These are phyloP conservation scores for Brachionichthys hirsutus DNA, from an alignment of 2,113 vertebrate genomes.

Conservation along the genomic window DNA sequence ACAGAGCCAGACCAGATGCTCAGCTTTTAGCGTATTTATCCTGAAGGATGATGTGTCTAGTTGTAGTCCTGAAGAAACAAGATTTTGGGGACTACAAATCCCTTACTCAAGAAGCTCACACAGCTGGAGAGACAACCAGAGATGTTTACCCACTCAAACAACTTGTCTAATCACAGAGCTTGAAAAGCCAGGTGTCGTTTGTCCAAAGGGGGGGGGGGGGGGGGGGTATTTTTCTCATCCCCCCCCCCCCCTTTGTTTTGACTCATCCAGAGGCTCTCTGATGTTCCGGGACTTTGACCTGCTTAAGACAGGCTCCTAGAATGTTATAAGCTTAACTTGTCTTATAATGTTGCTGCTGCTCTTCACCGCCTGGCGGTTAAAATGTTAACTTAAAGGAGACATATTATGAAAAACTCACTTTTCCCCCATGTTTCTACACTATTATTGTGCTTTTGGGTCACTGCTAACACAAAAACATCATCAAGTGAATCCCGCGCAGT, in stretches of 20 bases:
- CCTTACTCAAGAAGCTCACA: conserved; percentile 21
- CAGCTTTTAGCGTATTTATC: conserved; percentile 26
- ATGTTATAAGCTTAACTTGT: conserved; percentile 17
- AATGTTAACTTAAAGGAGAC: no score
- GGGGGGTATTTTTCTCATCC: not conserved
- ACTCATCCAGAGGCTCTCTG: conserved; percentile 5
- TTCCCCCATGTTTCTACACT: no score
- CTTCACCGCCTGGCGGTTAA: not conserved
- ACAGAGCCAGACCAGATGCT: conserved; percentile 54
- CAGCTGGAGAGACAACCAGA: not conserved
- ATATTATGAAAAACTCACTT: no score
- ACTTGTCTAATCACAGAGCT: conserved; percentile 5
- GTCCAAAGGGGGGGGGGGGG: not conserved
- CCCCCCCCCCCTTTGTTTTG: conserved; percentile 6
- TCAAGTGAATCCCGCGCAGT: no score
- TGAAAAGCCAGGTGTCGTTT: conserved; percentile 4
- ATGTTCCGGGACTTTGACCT: conserved; percentile 23
- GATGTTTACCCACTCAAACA: conserved; percentile 5
- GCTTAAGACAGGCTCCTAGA: conserved; percentile 13
- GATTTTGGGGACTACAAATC: conserved; percentile 38
- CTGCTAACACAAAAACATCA: no score
- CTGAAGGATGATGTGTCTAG: conserved; percentile 3
- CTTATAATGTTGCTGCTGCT: conserved; percentile 3
- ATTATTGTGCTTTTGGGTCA: no score
- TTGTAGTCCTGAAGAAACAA: conserved; percentile 36